Evolutionary conservation across 2,113 vertebrate species (phyloP), one percentile per base, ranked within the genome.

Genomic region (Shinisaurus crocodilurus): DNA sequence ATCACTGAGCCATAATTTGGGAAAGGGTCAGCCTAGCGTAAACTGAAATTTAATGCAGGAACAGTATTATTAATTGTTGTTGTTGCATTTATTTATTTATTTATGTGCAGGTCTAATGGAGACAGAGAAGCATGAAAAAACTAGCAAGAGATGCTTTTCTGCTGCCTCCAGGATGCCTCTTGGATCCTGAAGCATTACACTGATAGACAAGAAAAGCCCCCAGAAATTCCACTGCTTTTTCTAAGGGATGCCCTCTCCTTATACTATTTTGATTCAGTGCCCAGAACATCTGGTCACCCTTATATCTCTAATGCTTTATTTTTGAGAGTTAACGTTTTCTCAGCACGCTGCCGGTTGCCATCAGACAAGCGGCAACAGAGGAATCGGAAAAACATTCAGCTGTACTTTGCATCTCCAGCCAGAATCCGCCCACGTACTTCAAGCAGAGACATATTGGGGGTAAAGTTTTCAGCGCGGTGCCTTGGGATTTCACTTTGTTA

Each of bases 221-320:
- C 76, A 7, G 67, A 85, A 92, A n/a, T 83, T 23, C 29, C 75
- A 18, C 75, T 0, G 3, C 45, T 81, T 89, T 63, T 34, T 43
- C 40, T 7, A 54, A 89, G 79, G 86, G 88, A 80, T 84, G 16
- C 50, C 70, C 27, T 63, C 0, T 85, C 75, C 70, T 27, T 88
- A 13, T 13, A 60, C 34, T 37, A 57, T 1, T 93, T 75, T 87
- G 87, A 9, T 92, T 57, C 37, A n/a, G 48, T 93, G 93, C 95
- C 94, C 93, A 13, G 45, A 96, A 94, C 70, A 95, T 88, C 88
- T 91, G 74, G 65, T 94, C 92, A 91, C 70, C 93, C 90, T 90
- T 0, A 15, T 50, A 92, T 88, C 90, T 82, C 92, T 91, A 88
- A 63, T 91, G 50, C 88, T 70, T 90, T 40, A 74, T 91, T 89